Evolutionary conservation across 2,113 vertebrate species (phyloP).

Genomic region (Alces alces): DNA sequence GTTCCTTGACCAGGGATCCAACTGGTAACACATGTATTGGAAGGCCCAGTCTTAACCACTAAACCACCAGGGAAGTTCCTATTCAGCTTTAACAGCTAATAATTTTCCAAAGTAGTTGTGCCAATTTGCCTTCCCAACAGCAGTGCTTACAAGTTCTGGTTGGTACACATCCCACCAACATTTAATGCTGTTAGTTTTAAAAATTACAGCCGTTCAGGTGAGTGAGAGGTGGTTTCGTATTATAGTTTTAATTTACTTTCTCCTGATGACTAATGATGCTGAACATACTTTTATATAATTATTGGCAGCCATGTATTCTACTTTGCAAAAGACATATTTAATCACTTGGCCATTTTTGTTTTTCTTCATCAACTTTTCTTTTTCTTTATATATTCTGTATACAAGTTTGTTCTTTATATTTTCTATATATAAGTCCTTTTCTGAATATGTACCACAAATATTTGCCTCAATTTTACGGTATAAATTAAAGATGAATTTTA

Average conservation of each 20-base stretch:
- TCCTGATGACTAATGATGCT: neutral
- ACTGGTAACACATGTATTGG: neutral
- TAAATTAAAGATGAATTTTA: neutral
- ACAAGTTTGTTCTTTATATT: neutral
- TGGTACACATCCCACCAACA: neutral
- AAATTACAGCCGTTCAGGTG: neutral
- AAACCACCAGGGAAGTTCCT: neutral
- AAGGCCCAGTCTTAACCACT: neutral
- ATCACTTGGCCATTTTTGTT: neutral
- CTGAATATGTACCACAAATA: neutral
- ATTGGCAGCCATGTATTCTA: neutral
- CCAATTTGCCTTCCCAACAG: neutral
- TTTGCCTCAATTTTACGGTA: neutral
- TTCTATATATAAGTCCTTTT: neutral
- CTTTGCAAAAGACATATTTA: neutral
- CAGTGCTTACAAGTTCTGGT: neutral
- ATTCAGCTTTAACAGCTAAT: neutral
- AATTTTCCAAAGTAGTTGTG: neutral
- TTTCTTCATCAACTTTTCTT: neutral
- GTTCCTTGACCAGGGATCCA: neutral
- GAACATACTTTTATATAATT: neutral
- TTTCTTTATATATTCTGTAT: neutral
- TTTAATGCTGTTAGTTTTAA: neutral
- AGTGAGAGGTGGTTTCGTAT: neutral
- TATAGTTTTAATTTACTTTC: neutral